These are phyloP conservation scores for Metopia argyrocephala DNA, from an alignment of 2,888 invertebrate species.

Conservation along the genomic window DNA sequence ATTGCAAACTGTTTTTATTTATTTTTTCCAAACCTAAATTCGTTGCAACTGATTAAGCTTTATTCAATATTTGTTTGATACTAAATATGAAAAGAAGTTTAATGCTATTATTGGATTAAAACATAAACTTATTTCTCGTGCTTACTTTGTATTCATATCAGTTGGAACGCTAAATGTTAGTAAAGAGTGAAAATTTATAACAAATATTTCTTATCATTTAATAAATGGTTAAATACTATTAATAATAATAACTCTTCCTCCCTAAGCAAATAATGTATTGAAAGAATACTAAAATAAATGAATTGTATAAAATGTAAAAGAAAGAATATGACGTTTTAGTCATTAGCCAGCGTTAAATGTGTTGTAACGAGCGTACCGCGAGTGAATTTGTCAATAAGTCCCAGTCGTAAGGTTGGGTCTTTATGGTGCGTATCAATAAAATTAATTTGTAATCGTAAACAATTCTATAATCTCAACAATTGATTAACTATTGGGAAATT, in stretches of 20 bases:
- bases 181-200: neutral
- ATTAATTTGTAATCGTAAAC: constrained; percentile 13
- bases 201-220: constrained; percentile 44
- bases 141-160: too few relatives aligned
- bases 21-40: too few relatives aligned
- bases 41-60: too few relatives aligned
- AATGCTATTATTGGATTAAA: too few relatives aligned
- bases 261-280: constrained; percentile 50
- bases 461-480: constrained; percentile 21
- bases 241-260: constrained; percentile 43
- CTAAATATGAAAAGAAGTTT: too few relatives aligned
- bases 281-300: constrained; percentile 24
- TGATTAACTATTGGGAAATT: constrained; percentile 44
- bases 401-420: constrained; percentile 57
- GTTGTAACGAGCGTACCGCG: constrained; percentile 20
- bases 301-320: constrained; percentile 1
- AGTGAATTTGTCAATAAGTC: neutral
- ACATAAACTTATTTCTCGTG: too few relatives aligned
- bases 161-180: neutral
- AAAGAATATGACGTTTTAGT: neutral
- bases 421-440: constrained; percentile 54
- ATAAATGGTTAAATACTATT: constrained; percentile 30
- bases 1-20: too few relatives aligned
- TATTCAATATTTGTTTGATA: too few relatives aligned
- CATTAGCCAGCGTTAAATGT: constrained; percentile 30